Conservation (phyloP, 2,888 invertebrate species). For the Leptopilina myrica region DNA sequence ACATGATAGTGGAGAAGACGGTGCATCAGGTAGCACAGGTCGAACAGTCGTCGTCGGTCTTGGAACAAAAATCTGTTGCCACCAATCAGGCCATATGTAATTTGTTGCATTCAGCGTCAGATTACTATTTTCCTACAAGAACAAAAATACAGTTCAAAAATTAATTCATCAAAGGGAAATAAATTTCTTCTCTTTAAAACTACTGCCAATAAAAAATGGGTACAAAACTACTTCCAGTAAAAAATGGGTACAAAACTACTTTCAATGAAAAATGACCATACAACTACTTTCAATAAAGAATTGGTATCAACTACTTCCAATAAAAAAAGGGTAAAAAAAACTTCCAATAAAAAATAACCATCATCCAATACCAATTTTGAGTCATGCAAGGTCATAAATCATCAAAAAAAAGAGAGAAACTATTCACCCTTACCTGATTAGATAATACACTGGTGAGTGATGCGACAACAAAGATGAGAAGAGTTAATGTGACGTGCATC, state of each 20-base stretch:
- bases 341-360: too few relatives aligned
- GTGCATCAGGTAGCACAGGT: slow-evolving; percentile 54
- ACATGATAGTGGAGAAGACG: slow-evolving; percentile 76
- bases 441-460: slow-evolving; percentile 5
- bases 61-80: slow-evolving; percentile 55
- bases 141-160: background rate
- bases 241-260: too few relatives aligned
- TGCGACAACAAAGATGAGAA: slow-evolving; percentile 49
- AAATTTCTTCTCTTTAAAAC: too few relatives aligned
- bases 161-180: too few relatives aligned
- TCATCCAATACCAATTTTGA: too few relatives aligned
- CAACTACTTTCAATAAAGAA: too few relatives aligned
- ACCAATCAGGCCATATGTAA: slow-evolving; percentile 58
- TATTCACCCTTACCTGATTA: slow-evolving; percentile 48
- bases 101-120: background rate
- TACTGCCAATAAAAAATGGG: too few relatives aligned
- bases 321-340: too few relatives aligned
- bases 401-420: background rate
- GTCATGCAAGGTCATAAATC: background rate
- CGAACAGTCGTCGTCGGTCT: slow-evolving; percentile 50
- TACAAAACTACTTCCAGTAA: too few relatives aligned
- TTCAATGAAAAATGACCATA: too few relatives aligned
- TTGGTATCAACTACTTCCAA: too few relatives aligned
- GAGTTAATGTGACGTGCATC: slow-evolving; percentile 53
- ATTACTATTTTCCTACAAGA: slow-evolving; percentile 11